phyloP scores from a whole-genome alignment of 2,888 invertebrate species.

The Iselma pallidipennis region DNA sequence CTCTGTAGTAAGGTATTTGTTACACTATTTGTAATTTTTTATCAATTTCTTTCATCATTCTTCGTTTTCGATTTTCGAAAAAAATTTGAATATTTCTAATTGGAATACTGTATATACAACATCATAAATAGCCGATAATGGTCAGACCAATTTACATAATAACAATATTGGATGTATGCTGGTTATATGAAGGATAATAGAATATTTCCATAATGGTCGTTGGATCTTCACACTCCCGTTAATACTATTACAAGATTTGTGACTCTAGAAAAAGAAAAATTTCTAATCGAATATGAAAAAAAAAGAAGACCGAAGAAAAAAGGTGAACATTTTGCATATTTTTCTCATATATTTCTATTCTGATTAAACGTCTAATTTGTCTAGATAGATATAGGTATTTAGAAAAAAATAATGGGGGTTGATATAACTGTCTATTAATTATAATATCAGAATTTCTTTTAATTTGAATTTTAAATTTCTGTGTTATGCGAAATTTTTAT shows the following conservation, averaged over 20 bases:
- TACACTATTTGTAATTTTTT: neutral
- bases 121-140: slow-evolving; percentile 10
- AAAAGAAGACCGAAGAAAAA: neutral
- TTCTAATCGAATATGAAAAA: neutral
- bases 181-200: slow-evolving; percentile 7
- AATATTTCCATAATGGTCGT: slow-evolving; percentile 9
- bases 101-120: slow-evolving; percentile 1
- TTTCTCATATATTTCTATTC: neutral
- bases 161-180: slow-evolving; percentile 6
- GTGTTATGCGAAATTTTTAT: neutral
- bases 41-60: slow-evolving; percentile 1
- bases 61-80: too few species aligned
- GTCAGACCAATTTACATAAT: slow-evolving; percentile 11
- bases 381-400: too few species aligned
- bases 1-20: too few species aligned
- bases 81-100: slow-evolving; percentile 11
- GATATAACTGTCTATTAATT: too few species aligned
- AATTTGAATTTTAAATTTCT: neutral
- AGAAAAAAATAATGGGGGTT: too few species aligned
- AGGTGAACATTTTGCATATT: neutral
- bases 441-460: too few species aligned
- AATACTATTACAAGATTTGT: slow-evolving; percentile 9
- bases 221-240: slow-evolving; percentile 9
- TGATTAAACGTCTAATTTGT: too few species aligned
- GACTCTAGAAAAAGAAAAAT: neutral